phyloP scores from a whole-genome alignment of 2,113 vertebrate genomes.

The Myiagra hebetior region DNA sequence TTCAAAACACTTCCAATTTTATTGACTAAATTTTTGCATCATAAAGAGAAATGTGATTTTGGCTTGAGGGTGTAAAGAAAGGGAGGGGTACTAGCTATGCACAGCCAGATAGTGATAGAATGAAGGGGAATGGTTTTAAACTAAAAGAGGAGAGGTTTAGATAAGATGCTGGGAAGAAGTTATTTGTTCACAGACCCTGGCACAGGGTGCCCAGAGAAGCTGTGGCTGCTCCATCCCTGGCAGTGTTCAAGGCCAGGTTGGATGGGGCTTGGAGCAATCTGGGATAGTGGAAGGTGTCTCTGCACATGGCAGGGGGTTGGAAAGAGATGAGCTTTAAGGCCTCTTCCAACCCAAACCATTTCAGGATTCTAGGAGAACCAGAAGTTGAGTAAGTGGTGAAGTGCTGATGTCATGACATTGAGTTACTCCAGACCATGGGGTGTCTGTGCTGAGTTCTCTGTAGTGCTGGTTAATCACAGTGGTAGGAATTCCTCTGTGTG shows the following conservation, averaged over 20 bases:
- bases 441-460: background rate
- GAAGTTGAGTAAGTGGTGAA: background rate
- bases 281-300: background rate
- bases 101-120: background rate
- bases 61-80: background rate
- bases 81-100: background rate
- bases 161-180: background rate
- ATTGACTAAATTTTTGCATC: background rate
- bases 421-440: background rate
- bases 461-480: background rate
- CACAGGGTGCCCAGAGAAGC: background rate
- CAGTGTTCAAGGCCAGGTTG: background rate
- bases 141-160: background rate
- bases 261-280: background rate
- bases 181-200: background rate
- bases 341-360: background rate
- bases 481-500: background rate
- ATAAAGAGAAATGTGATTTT: background rate
- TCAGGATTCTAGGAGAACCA: background rate
- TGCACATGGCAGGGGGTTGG: background rate
- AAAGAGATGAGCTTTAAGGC: background rate
- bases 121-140: background rate
- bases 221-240: background rate
- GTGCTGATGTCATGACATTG: background rate
- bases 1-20: background rate